These are phyloP conservation scores for Sternotherus odoratus DNA, from an alignment of 2,797 vertebrate genomes.

Conservation along the genomic window DNA sequence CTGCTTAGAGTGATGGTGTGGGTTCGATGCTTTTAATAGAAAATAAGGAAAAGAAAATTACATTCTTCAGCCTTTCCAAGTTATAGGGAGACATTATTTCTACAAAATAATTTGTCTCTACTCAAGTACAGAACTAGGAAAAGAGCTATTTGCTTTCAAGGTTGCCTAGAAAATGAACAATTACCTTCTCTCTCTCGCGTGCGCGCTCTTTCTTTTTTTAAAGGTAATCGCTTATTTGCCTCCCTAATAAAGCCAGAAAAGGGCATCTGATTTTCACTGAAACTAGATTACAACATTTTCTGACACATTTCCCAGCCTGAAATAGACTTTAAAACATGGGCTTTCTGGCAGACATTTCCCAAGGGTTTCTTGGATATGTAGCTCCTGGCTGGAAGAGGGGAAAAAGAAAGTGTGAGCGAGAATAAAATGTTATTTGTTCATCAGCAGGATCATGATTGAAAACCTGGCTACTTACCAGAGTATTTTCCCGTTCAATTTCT, in stretches of 20 bases:
- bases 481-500: slow-evolving; percentile 26
- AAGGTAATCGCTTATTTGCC: slow-evolving; percentile 61
- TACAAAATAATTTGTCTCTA: slow-evolving; percentile 72
- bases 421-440: slow-evolving; percentile 55
- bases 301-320: slow-evolving; percentile 58
- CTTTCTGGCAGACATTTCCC: slow-evolving; percentile 28
- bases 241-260: slow-evolving; percentile 48
- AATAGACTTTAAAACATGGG: slow-evolving; percentile 3
- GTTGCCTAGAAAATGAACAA: slow-evolving; percentile 74
- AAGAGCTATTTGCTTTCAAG: slow-evolving; percentile 76
- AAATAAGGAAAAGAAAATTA: slow-evolving; percentile 76
- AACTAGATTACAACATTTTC: slow-evolving; percentile 59
- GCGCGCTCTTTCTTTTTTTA: slow-evolving; percentile 25
- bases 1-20: slow-evolving; percentile 69
- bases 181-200: slow-evolving; percentile 55
- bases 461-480: slow-evolving; percentile 30
- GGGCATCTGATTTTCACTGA: slow-evolving; percentile 40
- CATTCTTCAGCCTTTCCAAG: slow-evolving; percentile 74
- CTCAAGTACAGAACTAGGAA: slow-evolving; percentile 69
- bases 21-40: slow-evolving; percentile 78
- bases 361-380: neutral
- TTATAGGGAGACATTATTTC: slow-evolving; percentile 74
- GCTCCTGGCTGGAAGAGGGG: slow-evolving; percentile 23
- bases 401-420: neutral
- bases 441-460: slow-evolving; percentile 39